phyloP scores from a whole-genome alignment of 2,113 vertebrate genomes.

The Leucopternis melanops region DNA sequence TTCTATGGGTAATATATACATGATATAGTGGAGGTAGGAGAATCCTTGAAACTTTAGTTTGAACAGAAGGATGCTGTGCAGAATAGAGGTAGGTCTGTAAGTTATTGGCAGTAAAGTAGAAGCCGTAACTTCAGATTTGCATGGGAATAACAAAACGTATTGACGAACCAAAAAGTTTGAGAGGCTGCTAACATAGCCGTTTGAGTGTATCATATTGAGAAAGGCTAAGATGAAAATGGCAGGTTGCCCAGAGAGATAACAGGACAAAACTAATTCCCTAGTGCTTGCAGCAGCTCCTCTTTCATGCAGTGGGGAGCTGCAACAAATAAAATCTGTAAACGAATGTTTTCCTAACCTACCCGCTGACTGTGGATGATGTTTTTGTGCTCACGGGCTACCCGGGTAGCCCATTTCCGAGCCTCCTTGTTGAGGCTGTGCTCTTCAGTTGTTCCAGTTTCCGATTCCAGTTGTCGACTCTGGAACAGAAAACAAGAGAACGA shows the following conservation, averaged over 20 bases:
- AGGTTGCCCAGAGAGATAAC: not conserved
- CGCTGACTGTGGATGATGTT: constrained; percentile 90
- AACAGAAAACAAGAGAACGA: not conserved
- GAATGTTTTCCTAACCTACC: constrained; percentile 61
- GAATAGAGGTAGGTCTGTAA: not conserved
- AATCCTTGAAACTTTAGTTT: not conserved
- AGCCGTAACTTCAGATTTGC: not conserved
- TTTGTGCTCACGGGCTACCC: constrained; percentile 94
- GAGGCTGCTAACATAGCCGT: not conserved
- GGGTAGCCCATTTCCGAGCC: constrained; percentile 94
- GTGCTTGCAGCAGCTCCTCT: not conserved
- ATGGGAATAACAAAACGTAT: accelerated
- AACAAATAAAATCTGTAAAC: accelerated
- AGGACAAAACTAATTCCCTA: accelerated
- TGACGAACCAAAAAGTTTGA: not conserved
- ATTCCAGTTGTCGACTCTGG: constrained; percentile 94
- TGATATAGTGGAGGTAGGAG: not conserved
- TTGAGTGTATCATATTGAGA: not conserved
- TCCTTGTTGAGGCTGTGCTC: constrained; percentile 99
- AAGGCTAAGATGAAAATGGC: not conserved
- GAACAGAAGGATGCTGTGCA: not conserved
- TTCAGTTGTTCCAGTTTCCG: constrained; percentile 91
- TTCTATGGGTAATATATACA: not conserved
- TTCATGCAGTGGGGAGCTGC: not conserved
- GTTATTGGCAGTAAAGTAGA: not conserved